A percentile compares a stretch with the other conserved stretches of the same genome.
Evolutionary conservation across 2,113 vertebrate genomes (phyloP).

Genomic region (Poecile atricapillus): DNA sequence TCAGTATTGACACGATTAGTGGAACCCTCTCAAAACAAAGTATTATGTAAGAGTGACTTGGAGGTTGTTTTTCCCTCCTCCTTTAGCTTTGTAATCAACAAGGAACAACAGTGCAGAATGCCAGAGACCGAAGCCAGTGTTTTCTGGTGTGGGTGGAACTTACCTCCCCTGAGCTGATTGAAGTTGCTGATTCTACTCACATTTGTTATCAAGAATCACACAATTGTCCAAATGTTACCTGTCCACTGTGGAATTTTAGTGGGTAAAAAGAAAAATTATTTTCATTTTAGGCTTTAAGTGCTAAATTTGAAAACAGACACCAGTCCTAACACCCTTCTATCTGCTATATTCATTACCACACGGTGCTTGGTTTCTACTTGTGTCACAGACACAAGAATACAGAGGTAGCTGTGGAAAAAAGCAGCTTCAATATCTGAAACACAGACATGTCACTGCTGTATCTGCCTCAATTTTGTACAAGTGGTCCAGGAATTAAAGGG

Average conservation of each 20-base stretch:
- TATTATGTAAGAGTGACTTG: constrained; percentile 28
- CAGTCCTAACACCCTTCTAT: not conserved
- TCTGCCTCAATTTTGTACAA: not conserved
- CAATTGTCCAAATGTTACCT: not conserved
- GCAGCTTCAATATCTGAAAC: not conserved
- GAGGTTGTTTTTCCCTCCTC: not conserved
- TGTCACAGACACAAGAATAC: not conserved
- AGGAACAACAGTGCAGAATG: constrained; percentile 18
- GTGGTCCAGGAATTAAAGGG: not conserved
- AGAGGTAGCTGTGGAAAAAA: not conserved
- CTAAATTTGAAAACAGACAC: not conserved
- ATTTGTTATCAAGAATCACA: not conserved
- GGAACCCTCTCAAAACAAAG: constrained; percentile 32
- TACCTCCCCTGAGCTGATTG: not conserved
- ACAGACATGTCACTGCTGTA: not conserved
- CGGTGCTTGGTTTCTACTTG: not conserved
- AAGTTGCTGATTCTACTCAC: not conserved
- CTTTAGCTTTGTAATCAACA: not conserved
- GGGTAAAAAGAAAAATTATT: not conserved
- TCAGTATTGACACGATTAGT: constrained; percentile 14
- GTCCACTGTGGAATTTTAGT: not conserved
- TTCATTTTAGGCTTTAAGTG: not conserved
- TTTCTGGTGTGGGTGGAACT: not conserved
- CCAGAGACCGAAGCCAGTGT: not conserved
- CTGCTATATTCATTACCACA: not conserved